These are phyloP conservation scores for Oreohelix idahoensis DNA, from an alignment of 1,140 invertebrate genomes.

Conservation along the genomic window DNA sequence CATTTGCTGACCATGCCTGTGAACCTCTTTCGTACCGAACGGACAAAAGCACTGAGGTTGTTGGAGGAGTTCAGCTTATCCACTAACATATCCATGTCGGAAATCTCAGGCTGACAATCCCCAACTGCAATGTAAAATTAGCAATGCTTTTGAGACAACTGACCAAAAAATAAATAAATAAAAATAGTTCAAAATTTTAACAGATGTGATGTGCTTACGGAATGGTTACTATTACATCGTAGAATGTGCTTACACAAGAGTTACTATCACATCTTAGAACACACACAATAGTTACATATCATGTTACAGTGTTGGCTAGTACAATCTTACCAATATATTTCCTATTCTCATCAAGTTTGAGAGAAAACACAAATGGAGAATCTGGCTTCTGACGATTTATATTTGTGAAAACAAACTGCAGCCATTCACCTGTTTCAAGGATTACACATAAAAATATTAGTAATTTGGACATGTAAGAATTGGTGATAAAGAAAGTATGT, in stretches of 20 bases:
- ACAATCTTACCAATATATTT: slow-evolving; percentile 27
- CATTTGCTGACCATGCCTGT: neutral
- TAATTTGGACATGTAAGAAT: no score
- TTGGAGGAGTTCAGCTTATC: slow-evolving; percentile 22
- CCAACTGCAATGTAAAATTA: slow-evolving; percentile 12
- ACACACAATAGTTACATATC: no score
- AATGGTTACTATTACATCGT: no score
- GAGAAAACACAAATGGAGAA: neutral
- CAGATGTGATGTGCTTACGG: no score
- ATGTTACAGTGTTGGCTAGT: no score
- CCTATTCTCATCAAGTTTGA: slow-evolving; percentile 3
- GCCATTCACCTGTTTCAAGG: slow-evolving; percentile 11
- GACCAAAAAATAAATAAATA: no score
- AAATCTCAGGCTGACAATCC: slow-evolving; percentile 3
- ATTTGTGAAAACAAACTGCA: slow-evolving; percentile 28
- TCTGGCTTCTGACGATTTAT: slow-evolving; percentile 16
- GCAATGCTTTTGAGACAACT: no score
- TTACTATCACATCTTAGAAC: no score
- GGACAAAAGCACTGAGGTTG: slow-evolving; percentile 19
- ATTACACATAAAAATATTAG: neutral
- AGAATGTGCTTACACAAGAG: no score
- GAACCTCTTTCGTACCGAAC: slow-evolving; percentile 14
- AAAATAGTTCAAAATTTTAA: no score
- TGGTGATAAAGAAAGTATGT: no score
- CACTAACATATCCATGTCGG: neutral